A percentile compares a stretch with the other conserved stretches of the same genome.
Evolutionary conservation across 92 coral and sea anemone species (phyloP).

Genomic region (Galaxea fascicularis): DNA sequence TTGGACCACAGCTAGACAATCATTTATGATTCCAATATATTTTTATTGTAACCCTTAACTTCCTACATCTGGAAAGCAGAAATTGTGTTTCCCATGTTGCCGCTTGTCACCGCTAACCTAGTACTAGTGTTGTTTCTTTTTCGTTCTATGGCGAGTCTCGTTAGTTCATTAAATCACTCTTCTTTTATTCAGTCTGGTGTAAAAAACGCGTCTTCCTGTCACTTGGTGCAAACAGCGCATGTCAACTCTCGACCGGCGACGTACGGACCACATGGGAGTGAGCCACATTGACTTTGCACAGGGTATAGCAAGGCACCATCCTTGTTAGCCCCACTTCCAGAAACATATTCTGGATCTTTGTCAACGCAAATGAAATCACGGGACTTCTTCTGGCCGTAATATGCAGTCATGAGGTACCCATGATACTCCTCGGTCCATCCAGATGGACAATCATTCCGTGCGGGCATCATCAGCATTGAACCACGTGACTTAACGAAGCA

Average conservation of each 20-base stretch:
- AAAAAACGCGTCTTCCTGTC: neutral
- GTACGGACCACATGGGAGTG: constrained; percentile 9
- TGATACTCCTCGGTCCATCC: constrained; percentile 65
- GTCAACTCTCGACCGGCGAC: constrained; percentile 8
- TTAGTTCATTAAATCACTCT: too few relatives aligned
- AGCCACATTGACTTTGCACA: neutral
- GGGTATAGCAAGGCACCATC: constrained; percentile 10
- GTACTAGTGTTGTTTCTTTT: too few relatives aligned
- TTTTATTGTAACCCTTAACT: too few relatives aligned
- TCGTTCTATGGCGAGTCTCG: too few relatives aligned
- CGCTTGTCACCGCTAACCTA: too few relatives aligned
- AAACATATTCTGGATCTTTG: constrained; percentile 38
- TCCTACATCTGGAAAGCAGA: too few relatives aligned
- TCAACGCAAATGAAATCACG: constrained; percentile 74
- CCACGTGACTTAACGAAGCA: constrained; percentile 37
- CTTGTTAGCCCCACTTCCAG: neutral
- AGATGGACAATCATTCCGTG: constrained; percentile 27
- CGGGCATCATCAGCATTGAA: constrained; percentile 72
- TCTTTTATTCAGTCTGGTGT: neutral
- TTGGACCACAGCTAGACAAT: too few relatives aligned
- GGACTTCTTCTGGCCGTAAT: constrained; percentile 46
- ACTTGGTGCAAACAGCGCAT: constrained; percentile 10
- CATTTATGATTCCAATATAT: too few relatives aligned
- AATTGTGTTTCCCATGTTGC: too few relatives aligned
- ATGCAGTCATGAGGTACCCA: constrained; percentile 79